These are phyloP conservation scores for Egretta garzetta DNA, from an alignment of 2,113 vertebrate species.

Conservation along the genomic window DNA sequence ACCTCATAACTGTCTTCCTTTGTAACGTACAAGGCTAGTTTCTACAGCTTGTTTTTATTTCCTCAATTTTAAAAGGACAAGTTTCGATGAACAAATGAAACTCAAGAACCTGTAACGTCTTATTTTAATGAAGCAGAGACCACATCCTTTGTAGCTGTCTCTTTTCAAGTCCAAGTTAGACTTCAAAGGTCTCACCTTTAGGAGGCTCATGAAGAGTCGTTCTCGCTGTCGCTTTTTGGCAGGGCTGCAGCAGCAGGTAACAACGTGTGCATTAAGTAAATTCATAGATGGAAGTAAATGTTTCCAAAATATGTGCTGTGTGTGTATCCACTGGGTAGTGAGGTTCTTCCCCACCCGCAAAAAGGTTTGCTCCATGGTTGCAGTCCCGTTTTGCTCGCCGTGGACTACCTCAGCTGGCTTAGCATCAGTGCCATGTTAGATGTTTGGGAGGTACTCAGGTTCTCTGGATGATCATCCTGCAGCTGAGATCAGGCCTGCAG, in stretches of 20 bases:
- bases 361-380: background rate
- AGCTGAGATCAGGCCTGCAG: background rate
- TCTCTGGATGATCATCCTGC: background rate
- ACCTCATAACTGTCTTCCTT: slow-evolving; percentile 5
- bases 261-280: background rate
- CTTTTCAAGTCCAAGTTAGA: background rate
- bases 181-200: slow-evolving; percentile 27
- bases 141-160: slow-evolving; percentile 5
- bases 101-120: background rate
- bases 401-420: background rate
- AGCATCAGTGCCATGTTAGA: background rate
- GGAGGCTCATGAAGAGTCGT: background rate
- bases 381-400: background rate
- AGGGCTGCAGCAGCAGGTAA: background rate
- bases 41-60: background rate
- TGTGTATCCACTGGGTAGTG: background rate
- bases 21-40: background rate
- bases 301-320: background rate
- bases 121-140: slow-evolving; percentile 21
- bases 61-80: background rate
- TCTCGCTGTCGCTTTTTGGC: background rate
- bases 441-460: background rate
- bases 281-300: background rate
- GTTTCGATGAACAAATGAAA: background rate
- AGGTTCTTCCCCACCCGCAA: background rate